Evolutionary conservation across 2,113 vertebrate genomes (phyloP), one percentile per base, ranked within the genome.

Genomic region (Odocoileus hemionus): DNA sequence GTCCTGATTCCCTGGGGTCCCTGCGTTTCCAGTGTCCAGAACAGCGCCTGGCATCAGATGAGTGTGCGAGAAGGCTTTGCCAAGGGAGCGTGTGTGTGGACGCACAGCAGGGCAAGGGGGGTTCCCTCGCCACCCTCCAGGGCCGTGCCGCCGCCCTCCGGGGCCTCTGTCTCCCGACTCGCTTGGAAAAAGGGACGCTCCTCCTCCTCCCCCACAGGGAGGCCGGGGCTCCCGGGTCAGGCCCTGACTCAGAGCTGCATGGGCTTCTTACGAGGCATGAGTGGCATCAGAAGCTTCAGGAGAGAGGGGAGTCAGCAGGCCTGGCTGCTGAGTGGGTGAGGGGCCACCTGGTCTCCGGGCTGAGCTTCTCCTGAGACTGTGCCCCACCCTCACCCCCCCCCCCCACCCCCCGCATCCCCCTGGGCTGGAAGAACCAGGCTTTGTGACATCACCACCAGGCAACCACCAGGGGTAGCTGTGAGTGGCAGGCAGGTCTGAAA

Each of bases 341-440:
- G 15, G n/a, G 58, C 13, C 7, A 5, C 64, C 36, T 57, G 15
- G 16, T 67, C 78, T n/a, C 54, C 6, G 11, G n/a, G 52, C 55
- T n/a, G 45, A 12, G 19, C 10, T 23, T 19, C 54, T 43, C 39
- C 55, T 17, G 30, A 78, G 50, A 47, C 15, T 11, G 13, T 2
- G 5, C 45, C 7, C 17, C 1, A 36, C 26, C 16, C 6, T 0
- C 2, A 47, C 14, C 3, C 6, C 39, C 0, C 10, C 3, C 43
- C 26, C 13, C 6, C 0, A 0, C 2, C 19, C 19, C 10, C 0
- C n/a, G n/a, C n/a, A n/a, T n/a, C n/a, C 0, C 36, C 74, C 0
- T 36, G 6, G 19, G 45, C 36, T 9, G 6, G 39, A 39, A 36
- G 89, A 23, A 28, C 6, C 61, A 1, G 14, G 28, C 70, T 89